Evolutionary conservation across 2,113 vertebrate species (phyloP).

Genomic region (Channa maculata): DNA sequence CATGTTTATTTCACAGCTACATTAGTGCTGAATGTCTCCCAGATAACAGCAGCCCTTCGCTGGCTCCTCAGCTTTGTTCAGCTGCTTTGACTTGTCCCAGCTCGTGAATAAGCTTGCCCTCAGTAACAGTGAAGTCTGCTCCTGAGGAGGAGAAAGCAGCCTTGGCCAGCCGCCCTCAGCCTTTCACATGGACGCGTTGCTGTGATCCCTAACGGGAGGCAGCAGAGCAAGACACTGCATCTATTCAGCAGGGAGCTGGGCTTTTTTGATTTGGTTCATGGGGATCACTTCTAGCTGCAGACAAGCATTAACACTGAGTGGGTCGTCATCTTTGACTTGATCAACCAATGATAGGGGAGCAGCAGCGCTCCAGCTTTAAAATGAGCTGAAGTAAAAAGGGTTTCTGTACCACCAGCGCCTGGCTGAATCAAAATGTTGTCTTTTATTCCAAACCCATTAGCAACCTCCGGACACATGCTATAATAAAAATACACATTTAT

Average conservation of each 20-base stretch:
- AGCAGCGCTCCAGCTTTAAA: conserved; percentile 60
- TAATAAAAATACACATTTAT: conserved; percentile 83
- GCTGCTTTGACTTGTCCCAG: conserved; percentile 35
- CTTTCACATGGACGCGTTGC: conserved; percentile 51
- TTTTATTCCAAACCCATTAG: conserved; percentile 86
- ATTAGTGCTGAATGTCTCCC: conserved; percentile 1
- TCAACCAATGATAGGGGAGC: conserved; percentile 77
- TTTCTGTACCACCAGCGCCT: conserved; percentile 68
- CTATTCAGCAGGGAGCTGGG: conserved; percentile 59
- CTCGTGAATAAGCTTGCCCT: conserved; percentile 42
- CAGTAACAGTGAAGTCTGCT: conserved; percentile 32
- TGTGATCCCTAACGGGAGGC: conserved; percentile 49
- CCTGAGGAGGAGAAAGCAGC: conserved; percentile 39
- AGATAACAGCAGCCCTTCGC: conserved; percentile 3
- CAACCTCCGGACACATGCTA: conserved; percentile 80
- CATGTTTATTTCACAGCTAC: neutral
- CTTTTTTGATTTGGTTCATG: conserved; percentile 75
- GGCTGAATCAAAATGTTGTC: conserved; percentile 79
- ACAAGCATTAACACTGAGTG: conserved; percentile 74
- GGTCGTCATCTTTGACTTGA: conserved; percentile 81
- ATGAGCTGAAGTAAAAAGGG: conserved; percentile 74
- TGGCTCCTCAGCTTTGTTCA: conserved; percentile 41
- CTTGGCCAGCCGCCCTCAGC: conserved; percentile 59
- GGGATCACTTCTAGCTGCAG: conserved; percentile 73
- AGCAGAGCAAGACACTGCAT: conserved; percentile 50